A percentile compares a stretch with the other conserved stretches of the same genome.
phyloP scores from a whole-genome alignment of 2,888 invertebrate genomes.

The Branchellion lobata region DNA sequence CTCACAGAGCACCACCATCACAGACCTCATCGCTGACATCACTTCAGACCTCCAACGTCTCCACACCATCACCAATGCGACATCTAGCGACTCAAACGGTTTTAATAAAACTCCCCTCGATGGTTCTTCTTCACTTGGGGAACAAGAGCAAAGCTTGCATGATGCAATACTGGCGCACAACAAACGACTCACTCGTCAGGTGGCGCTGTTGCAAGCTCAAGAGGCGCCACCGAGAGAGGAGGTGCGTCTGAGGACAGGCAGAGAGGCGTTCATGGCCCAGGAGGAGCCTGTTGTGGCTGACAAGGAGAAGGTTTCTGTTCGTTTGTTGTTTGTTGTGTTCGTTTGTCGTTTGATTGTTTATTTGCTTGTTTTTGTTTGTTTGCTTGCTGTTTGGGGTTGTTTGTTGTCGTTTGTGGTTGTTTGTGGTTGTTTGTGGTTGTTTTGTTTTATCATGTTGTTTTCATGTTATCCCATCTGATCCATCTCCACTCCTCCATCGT shows the following conservation, averaged over 20 bases:
- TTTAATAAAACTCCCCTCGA: background rate
- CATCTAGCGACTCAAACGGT: background rate
- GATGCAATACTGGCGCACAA: constrained; percentile 58
- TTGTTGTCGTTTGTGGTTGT: too few species aligned
- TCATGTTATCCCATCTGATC: too few species aligned
- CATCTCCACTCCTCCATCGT: too few species aligned
- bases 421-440: too few species aligned
- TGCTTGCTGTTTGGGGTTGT: too few species aligned
- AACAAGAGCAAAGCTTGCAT: constrained; percentile 50
- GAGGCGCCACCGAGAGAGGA: background rate
- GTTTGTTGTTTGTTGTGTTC: background rate
- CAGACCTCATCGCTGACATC: constrained; percentile 2
- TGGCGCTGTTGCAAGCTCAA: constrained; percentile 56
- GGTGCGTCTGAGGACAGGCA: background rate
- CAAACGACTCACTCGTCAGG: constrained; percentile 56
- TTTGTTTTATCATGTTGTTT: too few species aligned
- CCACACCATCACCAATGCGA: background rate
- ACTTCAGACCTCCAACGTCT: background rate
- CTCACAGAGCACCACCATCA: background rate
- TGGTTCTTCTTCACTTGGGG: background rate
- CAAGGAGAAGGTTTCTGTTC: constrained; percentile 31
- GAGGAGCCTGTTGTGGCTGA: background rate
- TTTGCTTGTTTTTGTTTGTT: too few species aligned
- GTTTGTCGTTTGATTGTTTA: too few species aligned
- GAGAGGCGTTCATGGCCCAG: background rate